Evolutionary conservation across 2,113 vertebrate genomes (phyloP).

Genomic region (Xyliphius kryptos): DNA sequence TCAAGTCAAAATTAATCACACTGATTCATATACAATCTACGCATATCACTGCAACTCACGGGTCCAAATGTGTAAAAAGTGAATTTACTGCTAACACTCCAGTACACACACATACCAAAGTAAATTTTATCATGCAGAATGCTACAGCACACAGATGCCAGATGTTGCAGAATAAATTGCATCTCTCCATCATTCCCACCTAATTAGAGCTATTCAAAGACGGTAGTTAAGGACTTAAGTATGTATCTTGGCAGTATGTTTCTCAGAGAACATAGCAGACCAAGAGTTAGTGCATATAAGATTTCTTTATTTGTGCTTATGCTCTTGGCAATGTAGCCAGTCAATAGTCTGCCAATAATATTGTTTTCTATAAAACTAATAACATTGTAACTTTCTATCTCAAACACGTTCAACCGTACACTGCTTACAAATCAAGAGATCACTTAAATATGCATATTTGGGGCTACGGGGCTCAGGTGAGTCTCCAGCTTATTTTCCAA

Average conservation of each 20-base stretch:
- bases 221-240: background rate
- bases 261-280: background rate
- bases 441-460: background rate
- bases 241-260: background rate
- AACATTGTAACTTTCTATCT: background rate
- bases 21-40: constrained; percentile 8
- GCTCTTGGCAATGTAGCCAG: constrained; percentile 6
- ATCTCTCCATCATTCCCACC: constrained; percentile 6
- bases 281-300: background rate
- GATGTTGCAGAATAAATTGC: constrained; percentile 13
- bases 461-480: no score
- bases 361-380: background rate
- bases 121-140: constrained; percentile 12
- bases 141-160: constrained; percentile 9
- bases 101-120: background rate
- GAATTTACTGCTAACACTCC: background rate
- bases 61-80: background rate
- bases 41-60: background rate
- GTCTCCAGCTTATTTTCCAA: no score
- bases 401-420: no score
- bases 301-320: no score
- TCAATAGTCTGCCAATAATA: background rate
- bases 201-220: constrained; percentile 20
- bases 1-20: constrained; percentile 14
- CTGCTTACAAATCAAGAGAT: background rate